Evolutionary conservation across 37 sponge, comb jelly and placozoan genomes (phyloP), one percentile per base, ranked within the genome.

Genomic region (Bolinopsis microptera): DNA sequence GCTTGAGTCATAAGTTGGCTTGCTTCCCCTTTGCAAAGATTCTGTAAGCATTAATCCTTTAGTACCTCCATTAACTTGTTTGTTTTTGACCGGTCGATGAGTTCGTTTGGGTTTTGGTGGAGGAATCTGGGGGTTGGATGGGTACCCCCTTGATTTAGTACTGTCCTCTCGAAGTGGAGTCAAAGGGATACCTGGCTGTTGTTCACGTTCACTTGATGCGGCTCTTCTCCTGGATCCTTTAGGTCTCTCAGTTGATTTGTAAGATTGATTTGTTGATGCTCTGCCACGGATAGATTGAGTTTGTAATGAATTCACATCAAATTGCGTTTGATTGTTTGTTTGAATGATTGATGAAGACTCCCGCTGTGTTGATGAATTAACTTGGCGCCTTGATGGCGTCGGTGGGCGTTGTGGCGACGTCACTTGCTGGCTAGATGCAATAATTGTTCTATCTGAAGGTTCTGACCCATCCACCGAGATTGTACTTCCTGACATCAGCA

Each of bases 61-160:
- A 22, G 18, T 77, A 21, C 9, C 36, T 27, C 13, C 32, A 34
- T 77, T 77, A 18, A 0, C 33, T 77, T 32, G 27, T 18, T 77
- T 77, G 1, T 34, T 34, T 27, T 16, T 31, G 5, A 28, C 34
- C 2, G 75, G 75, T 30, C 31, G 26, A 21, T 8, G 31, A 1
- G 90, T 86, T 86, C 90, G 90, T n/a, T 86, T 86, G 2, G 90
- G 90, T 40, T 86, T 86, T 3, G 90, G 90, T 2, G 90, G 90
- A 39, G 90, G 90, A 41, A 41, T 3, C 5, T 34, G 36, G 13
- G n/a, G 28, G 23, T 70, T 70, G n/a, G n/a, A n/a, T n/a, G n/a
- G n/a, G n/a, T n/a, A n/a, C 36, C 13, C 1, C 5, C 80, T 34
- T 35, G 27, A 34, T 28, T 18, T 28, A 2, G 9, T 77, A 16